phyloP scores from a whole-genome alignment of 2,888 invertebrate species.

The Cinara cedri region DNA sequence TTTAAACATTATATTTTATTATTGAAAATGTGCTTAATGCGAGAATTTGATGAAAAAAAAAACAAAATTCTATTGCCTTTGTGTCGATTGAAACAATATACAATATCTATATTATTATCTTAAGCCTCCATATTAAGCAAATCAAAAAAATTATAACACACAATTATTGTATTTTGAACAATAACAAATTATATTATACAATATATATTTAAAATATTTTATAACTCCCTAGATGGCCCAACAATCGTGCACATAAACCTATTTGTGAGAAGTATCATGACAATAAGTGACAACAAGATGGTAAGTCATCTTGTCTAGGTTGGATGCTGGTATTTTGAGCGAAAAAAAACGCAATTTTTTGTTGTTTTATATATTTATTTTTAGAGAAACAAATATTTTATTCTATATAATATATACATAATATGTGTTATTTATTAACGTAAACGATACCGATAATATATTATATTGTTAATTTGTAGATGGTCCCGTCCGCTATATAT shows the following conservation, averaged over 20 bases:
- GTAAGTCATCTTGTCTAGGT: conserved; percentile 72
- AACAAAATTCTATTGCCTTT: background rate
- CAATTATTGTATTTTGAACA: conserved; percentile 32
- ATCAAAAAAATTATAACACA: background rate
- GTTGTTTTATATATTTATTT: conserved; percentile 50
- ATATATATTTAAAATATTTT: conserved; percentile 48
- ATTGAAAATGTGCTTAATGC: conserved; percentile 6
- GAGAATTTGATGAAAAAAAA: background rate
- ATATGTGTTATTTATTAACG: conserved; percentile 16
- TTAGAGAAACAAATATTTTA: conserved; percentile 40
- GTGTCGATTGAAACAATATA: background rate
- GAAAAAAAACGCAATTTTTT: conserved; percentile 52
- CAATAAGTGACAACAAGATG: conserved; percentile 99
- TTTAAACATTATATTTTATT: background rate
- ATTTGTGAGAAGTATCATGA: conserved; percentile 96
- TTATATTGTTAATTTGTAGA: conserved; percentile 19
- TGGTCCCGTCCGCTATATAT: conserved; percentile 53
- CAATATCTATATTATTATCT: too few species aligned
- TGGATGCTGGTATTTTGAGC: conserved; percentile 55
- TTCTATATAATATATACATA: background rate
- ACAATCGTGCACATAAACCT: conserved; percentile 97
- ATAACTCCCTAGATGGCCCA: conserved; percentile 78
- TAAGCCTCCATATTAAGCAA: background rate
- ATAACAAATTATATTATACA: conserved; percentile 2
- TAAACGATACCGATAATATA: conserved; percentile 21